A percentile compares a stretch with the other conserved stretches of the same genome.
Conservation (phyloP, 2,888 invertebrate species). For the Chymomyza procnemis region DNA sequence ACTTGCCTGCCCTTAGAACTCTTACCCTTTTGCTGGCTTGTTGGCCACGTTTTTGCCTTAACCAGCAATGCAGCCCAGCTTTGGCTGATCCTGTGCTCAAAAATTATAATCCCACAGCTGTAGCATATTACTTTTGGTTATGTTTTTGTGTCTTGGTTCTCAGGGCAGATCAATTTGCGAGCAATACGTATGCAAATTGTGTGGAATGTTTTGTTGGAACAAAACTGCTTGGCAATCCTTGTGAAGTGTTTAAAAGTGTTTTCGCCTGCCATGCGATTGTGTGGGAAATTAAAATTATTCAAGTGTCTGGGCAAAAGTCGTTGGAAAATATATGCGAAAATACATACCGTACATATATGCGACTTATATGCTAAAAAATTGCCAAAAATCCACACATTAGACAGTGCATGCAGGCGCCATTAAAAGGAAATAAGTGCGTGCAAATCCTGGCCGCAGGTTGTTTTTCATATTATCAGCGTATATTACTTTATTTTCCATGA, state of each 20-base stretch:
- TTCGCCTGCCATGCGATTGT: conserved; percentile 15
- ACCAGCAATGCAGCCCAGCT: conserved; percentile 19
- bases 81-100: conserved; percentile 61
- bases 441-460: conserved; percentile 65
- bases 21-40: conserved; percentile 23
- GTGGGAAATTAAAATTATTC: conserved; percentile 27
- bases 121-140: conserved; percentile 33
- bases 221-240: no score
- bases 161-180: conserved; percentile 51
- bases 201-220: no score
- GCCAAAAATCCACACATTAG: neutral
- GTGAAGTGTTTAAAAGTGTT: conserved; percentile 9
- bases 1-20: conserved; percentile 44
- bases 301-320: conserved; percentile 30
- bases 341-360: neutral
- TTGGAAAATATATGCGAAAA: neutral
- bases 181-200: no score
- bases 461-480: conserved; percentile 70
- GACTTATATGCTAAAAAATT: conserved; percentile 3
- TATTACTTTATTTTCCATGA: conserved; percentile 65
- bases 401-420: conserved; percentile 34
- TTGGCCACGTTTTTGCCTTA: conserved; percentile 15
- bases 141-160: conserved; percentile 10
- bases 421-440: conserved; percentile 72
- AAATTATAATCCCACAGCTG: conserved; percentile 57